phyloP scores from a whole-genome alignment of 2,888 invertebrate species.

The Melanophora roralis region DNA sequence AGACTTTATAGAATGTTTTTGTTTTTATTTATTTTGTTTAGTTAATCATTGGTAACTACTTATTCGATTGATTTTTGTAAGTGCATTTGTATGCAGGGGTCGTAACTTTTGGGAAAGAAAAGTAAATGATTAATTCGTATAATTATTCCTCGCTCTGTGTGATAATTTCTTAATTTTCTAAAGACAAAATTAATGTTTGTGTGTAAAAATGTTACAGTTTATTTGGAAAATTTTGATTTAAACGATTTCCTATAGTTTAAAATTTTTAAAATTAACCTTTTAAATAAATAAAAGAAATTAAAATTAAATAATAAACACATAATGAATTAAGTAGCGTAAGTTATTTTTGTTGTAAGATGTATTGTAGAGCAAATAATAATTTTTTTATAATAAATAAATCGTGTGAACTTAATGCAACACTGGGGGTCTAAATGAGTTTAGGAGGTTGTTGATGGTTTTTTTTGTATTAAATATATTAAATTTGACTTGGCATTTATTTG shows the following conservation, averaged over 20 bases:
- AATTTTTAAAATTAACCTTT: slow-evolving; percentile 33
- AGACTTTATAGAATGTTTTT: too few species aligned
- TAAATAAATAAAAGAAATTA: slow-evolving; percentile 28
- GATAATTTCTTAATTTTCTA: too few species aligned
- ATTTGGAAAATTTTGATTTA: too few species aligned
- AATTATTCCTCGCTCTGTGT: too few species aligned
- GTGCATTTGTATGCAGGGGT: too few species aligned
- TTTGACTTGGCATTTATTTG: slow-evolving; percentile 22
- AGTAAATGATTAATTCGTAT: too few species aligned
- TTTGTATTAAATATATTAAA: slow-evolving; percentile 21
- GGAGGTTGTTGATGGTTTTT: slow-evolving; percentile 44
- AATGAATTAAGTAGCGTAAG: slow-evolving; percentile 41
- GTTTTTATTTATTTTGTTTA: too few species aligned
- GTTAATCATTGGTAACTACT: too few species aligned
- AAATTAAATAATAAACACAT: slow-evolving; percentile 28
- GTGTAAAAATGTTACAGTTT: too few species aligned
- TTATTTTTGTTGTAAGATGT: not conserved
- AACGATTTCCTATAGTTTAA: not conserved
- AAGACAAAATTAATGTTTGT: too few species aligned
- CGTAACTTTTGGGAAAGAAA: too few species aligned
- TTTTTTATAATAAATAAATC: slow-evolving; percentile 57
- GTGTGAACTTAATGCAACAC: slow-evolving; percentile 61
- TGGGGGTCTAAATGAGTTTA: slow-evolving; percentile 52
- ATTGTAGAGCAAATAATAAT: slow-evolving; percentile 32
- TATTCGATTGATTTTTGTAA: too few species aligned